Conservation (phyloP, 2,888 invertebrate genomes). For the Halictus quadricinctus region DNA sequence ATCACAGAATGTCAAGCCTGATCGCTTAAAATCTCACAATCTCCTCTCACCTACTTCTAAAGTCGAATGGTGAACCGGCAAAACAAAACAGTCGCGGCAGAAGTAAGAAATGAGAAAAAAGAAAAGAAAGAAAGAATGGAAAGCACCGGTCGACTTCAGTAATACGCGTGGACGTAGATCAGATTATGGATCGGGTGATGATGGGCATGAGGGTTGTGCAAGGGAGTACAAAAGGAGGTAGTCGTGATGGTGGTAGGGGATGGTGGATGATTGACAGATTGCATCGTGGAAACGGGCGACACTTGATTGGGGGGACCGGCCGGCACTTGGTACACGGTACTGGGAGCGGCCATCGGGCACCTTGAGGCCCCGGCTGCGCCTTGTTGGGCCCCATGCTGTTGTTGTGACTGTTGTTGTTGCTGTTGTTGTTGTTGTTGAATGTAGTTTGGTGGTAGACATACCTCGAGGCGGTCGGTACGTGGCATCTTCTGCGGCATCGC, state of each 20-base stretch:
- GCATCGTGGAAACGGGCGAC: slow-evolving; percentile 82
- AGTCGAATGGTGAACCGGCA: not conserved
- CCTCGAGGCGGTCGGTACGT: slow-evolving; percentile 98
- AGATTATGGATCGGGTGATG: slow-evolving; percentile 80
- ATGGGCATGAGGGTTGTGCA: slow-evolving; percentile 78
- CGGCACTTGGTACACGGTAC: slow-evolving; percentile 79
- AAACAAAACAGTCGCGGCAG: not conserved
- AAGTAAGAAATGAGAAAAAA: slow-evolving; percentile 11
- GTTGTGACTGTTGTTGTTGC: slow-evolving; percentile 66
- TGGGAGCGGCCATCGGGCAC: slow-evolving; percentile 76
- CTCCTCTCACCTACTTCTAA: not conserved
- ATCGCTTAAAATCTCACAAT: not conserved
- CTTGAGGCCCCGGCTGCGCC: slow-evolving; percentile 79
- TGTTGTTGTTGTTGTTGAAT: slow-evolving; percentile 80
- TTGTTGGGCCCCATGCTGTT: slow-evolving; percentile 74
- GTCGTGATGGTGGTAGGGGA: slow-evolving; percentile 77
- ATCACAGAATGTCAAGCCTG: not conserved
- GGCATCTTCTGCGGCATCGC: slow-evolving; percentile 96
- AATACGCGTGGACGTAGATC: slow-evolving; percentile 82
- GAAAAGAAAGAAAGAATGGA: slow-evolving; percentile 2
- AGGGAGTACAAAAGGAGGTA: slow-evolving; percentile 76
- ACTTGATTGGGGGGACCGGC: slow-evolving; percentile 81
- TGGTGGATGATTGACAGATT: slow-evolving; percentile 80
- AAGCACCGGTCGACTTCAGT: slow-evolving; percentile 62
- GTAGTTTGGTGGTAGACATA: slow-evolving; percentile 85